Conservation (phyloP, 1,140 invertebrate genomes). For the Subanguina moxae region DNA sequence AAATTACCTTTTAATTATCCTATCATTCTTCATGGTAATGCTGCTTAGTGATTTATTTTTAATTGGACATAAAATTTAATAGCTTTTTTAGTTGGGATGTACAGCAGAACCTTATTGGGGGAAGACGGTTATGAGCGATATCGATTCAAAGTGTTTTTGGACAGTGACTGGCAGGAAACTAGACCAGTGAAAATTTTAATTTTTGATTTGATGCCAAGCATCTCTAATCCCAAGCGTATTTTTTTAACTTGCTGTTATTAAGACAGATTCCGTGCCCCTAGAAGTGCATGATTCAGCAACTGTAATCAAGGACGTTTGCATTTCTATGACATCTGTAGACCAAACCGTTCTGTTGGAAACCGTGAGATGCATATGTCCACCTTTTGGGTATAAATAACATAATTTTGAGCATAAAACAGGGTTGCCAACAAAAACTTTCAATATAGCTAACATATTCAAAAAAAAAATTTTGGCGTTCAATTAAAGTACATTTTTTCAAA, state of each 20-base stretch:
- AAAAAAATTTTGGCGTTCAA: no score
- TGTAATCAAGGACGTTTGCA: constrained; percentile 42
- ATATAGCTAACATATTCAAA: no score
- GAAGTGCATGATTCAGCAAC: constrained; percentile 42
- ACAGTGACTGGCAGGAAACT: constrained; percentile 37
- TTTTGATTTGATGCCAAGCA: not conserved
- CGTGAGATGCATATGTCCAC: constrained; percentile 43
- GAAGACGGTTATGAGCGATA: constrained; percentile 5
- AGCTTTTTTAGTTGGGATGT: constrained; percentile 24
- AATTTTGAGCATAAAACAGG: constrained; percentile 26
- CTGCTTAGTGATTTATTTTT: no score
- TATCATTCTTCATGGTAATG: constrained; percentile 28
- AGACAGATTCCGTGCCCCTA: constrained; percentile 25
- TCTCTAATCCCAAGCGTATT: not conserved
- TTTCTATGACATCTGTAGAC: constrained; percentile 30
- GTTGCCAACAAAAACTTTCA: not conserved
- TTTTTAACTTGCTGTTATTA: constrained; percentile 8
- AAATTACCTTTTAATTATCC: constrained; percentile 26
- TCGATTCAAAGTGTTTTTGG: constrained; percentile 45
- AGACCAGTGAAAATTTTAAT: constrained; percentile 11
- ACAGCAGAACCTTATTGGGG: constrained; percentile 24
- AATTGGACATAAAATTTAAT: no score
- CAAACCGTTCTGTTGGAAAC: constrained; percentile 38
- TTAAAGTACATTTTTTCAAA: no score
- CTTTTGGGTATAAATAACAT: no score